Base-by-base conservation (phyloP, 2,888 invertebrate genomes). In the Tryphoninae sp. region DNA sequence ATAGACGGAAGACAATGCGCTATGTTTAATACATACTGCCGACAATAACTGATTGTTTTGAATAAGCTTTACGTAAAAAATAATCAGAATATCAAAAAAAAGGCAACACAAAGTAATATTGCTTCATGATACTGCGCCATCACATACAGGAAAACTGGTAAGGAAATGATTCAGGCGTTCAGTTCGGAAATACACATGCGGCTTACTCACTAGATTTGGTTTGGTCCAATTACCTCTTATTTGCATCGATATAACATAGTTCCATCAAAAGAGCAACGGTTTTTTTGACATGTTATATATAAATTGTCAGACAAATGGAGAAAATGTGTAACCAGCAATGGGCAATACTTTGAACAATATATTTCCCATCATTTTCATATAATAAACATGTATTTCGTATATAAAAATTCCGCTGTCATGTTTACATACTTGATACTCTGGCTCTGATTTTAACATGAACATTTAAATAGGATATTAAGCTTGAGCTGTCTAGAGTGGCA, bases 401-500 rank as follows among this genome's bases (percentile, higher is more conserved):
- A 19, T 19, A 19, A 19, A 19, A 19, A 19, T 19, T 19, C 19
- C 19, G 19, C 19, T 19, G 1, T 19, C 19, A 19, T 19, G 19
- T 19, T 19, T 19, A 19, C 19, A 19, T 19, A 19, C 19, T 19
- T 1, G 19, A 19, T 19, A 33, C 33, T 7, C 6, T 33, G 33
- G 4, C n/a, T 42, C 45, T 45, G n/a, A n/a, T 22, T 40, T 33
- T 16, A 55, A 4, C 45, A 11, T 42, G 62, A 33, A 6, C 7
- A n/a, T 45, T 6, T 33, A 33, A 11, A 82, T 49, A 1, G 85
- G 84, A 23, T 80, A 86, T 77, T 83, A 77, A 13, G 75, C 69
- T 22, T 85, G 83, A 9, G 82, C 61, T 13, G 84, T 82, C 84
- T 84, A 85, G 6, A 68, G 40, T 0, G 85, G 86, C 4, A 86